Conservation (phyloP, 2,888 invertebrate genomes). For the Horisme vitalbata region DNA sequence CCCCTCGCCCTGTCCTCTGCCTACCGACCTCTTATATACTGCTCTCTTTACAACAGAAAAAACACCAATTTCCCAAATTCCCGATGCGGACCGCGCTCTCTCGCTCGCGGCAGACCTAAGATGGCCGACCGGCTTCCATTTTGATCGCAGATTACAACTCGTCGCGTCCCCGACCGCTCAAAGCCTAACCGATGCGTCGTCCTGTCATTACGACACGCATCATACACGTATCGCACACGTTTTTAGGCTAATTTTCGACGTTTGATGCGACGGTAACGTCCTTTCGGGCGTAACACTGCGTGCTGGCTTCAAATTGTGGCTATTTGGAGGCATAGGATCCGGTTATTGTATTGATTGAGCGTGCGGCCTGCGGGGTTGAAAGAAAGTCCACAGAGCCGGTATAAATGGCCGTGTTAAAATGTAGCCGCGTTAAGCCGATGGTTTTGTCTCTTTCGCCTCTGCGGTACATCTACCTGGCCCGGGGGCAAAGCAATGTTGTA, state of each 20-base stretch:
- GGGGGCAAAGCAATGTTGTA: conserved; percentile 24
- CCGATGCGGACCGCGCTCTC: conserved; percentile 75
- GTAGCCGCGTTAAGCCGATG: conserved; percentile 52
- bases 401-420: conserved; percentile 61
- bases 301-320: conserved; percentile 34
- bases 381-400: conserved; percentile 52
- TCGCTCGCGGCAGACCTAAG: conserved; percentile 79
- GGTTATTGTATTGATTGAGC: conserved; percentile 71
- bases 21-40: conserved; percentile 81
- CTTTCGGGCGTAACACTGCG: conserved; percentile 36
- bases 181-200: conserved; percentile 72
- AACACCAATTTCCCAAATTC: conserved; percentile 82
- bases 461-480: conserved; percentile 44
- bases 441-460: conserved; percentile 63
- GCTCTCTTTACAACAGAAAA: conserved; percentile 82
- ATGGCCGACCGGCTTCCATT: conserved; percentile 80
- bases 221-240: conserved; percentile 75
- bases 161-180: conserved; percentile 69
- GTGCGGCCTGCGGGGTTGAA: conserved; percentile 44
- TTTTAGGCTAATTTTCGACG: conserved; percentile 79
- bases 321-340: conserved; percentile 38
- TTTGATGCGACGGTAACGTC: conserved; percentile 64
- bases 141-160: conserved; percentile 79
- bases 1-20: conserved; percentile 65
- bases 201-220: conserved; percentile 58